Conservation (phyloP, 1,140 invertebrate genomes). For the Frieseomelitta varia region DNA sequence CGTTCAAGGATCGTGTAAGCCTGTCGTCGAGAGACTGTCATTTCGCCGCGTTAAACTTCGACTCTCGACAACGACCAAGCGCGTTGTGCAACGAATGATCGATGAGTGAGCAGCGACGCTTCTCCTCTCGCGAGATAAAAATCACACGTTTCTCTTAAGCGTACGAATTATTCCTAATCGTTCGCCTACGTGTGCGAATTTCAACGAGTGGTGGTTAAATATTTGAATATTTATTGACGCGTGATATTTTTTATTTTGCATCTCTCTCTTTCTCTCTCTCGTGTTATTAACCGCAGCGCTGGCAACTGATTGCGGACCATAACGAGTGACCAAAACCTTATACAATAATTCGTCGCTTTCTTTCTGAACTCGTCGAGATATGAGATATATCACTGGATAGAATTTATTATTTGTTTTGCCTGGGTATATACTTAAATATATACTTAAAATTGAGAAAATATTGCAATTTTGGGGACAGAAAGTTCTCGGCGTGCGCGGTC, state of each 20-base stretch:
- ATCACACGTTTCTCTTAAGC: neutral
- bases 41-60: conserved; percentile 17
- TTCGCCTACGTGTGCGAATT: neutral
- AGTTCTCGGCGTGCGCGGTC: too few species aligned
- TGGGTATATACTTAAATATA: too few species aligned
- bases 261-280: too few species aligned
- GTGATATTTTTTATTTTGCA: neutral
- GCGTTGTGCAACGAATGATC: conserved; percentile 36
- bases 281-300: neutral
- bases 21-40: conserved; percentile 12
- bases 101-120: conserved; percentile 17
- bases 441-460: too few species aligned
- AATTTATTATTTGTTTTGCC: too few species aligned
- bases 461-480: too few species aligned
- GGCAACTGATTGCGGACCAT: too few species aligned
- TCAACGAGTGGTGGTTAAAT: neutral
- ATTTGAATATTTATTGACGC: too few species aligned
- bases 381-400: too few species aligned
- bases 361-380: too few species aligned
- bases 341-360: too few species aligned
- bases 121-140: neutral
- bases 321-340: too few species aligned
- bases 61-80: neutral
- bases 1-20: conserved; percentile 27
- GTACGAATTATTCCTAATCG: neutral